Base-by-base conservation (phyloP, 1,140 invertebrate genomes). In the Zaprionus kolodkinae region DNA sequence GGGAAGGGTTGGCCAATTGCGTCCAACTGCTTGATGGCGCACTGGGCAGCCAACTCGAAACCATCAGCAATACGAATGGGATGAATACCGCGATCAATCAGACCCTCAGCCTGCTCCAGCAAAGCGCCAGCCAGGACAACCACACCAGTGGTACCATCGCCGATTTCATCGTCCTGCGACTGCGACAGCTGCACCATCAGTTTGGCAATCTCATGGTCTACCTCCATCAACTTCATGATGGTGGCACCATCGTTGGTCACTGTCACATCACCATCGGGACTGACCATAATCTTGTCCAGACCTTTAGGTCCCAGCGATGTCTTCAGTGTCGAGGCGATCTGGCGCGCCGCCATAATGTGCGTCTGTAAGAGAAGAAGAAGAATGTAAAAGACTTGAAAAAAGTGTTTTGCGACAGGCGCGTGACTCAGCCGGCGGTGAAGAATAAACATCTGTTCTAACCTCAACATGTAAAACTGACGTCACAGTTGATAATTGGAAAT, bases 181-280 rank as follows among this genome's bases (percentile, higher is more conserved):
- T 99, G 98, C 12, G 98, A 98, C 50, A 99, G 93, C 91, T 99
- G 98, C 13, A 99, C 99, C 95, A 99, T 97, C 5, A 99, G 93
- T 92, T 99, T 99, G 30, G 98, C 99, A 89, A 99, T 98, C 94
- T 99, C 97, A 93, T 99, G 98, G 17, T 99, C 98, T 12, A 99
- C 98, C 94, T 99, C 99, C 99, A 99, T 99, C 92, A 98, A 95
- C 93, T 99, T 98, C 63, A 99, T 94, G 81, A 99, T 99, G 1
- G 99, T 99, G n/a, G 99, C 99, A 25, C 99, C 99, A 94, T 99
- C 99, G 93, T 99, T 99, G 25, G 99, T 99, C 7, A 99, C 97
- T 0, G 98, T 99, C 0, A 99, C 96, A 91, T 99, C 99, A 52
- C 99, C 99, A 94, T 99, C 99, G n/a, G 97, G 93, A 25, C 96